phyloP scores from a whole-genome alignment of 2,113 vertebrate species.

The Procavia capensis region DNA sequence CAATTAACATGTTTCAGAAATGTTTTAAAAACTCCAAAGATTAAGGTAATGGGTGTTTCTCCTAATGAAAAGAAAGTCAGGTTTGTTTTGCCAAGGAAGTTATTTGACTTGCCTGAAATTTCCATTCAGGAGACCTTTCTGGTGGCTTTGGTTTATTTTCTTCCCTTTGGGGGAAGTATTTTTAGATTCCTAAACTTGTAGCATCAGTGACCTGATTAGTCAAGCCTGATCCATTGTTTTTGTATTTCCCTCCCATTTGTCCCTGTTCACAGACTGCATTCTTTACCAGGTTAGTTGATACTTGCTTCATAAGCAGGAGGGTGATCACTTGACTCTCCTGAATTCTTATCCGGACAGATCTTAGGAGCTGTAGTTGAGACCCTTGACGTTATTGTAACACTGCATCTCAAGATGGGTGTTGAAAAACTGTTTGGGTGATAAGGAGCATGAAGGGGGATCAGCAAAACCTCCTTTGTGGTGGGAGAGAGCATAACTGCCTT shows the following conservation, averaged over 20 bases:
- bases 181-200: background rate
- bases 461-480: background rate
- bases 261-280: background rate
- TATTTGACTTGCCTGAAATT: background rate
- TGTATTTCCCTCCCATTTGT: background rate
- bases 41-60: background rate
- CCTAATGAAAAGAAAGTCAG: background rate
- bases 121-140: background rate
- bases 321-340: background rate
- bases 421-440: background rate
- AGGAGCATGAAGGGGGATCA: background rate
- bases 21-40: background rate
- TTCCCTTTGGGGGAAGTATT: background rate
- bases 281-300: background rate
- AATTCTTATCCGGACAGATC: background rate
- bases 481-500: background rate
- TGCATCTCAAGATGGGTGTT: background rate
- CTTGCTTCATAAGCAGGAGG: background rate
- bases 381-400: background rate
- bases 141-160: background rate
- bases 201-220: background rate
- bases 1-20: background rate
- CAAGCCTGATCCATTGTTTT: background rate
- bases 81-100: background rate
- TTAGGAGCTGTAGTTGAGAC: background rate